These are phyloP conservation scores for Holothuria glaberrima DNA, from an alignment of 35 echinoderm and acorn worm species.

Conservation along the genomic window DNA sequence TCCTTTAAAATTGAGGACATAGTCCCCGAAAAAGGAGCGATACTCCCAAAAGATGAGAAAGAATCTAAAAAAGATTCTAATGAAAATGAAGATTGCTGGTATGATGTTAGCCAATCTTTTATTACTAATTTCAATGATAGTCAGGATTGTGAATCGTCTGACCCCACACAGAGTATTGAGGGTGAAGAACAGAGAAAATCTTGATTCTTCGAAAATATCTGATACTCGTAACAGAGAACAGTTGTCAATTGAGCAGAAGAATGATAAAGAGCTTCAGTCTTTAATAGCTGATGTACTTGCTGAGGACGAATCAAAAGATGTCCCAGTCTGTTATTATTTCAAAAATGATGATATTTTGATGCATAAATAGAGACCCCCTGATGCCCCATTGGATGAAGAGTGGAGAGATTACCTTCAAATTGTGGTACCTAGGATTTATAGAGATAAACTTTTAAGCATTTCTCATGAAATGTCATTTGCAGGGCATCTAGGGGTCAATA, in stretches of 20 bases:
- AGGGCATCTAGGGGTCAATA: too few relatives aligned
- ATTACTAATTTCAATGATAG: not conserved
- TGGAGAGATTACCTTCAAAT: constrained; percentile 48
- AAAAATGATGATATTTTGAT: too few relatives aligned
- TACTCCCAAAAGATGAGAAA: not conserved
- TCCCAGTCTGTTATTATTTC: too few relatives aligned
- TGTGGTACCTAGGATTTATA: constrained; percentile 28
- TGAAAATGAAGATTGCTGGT: too few relatives aligned
- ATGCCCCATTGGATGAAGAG: constrained; percentile 36
- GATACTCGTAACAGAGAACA: too few relatives aligned
- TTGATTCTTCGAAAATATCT: not conserved
- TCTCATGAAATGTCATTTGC: too few relatives aligned
- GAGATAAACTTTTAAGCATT: constrained; percentile 38
- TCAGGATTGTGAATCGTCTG: not conserved
- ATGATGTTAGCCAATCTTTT: not conserved
- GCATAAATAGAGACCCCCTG: too few relatives aligned
- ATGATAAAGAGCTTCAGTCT: not conserved
- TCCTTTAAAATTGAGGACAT: not conserved
- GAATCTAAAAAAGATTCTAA: too few relatives aligned
- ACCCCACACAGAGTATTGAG: not conserved
- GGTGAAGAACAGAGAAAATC: not conserved
- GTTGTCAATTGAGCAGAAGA: too few relatives aligned
- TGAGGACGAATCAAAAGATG: too few relatives aligned
- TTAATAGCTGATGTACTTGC: too few relatives aligned
- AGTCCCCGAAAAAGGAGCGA: not conserved